Evolutionary conservation across 2,888 invertebrate genomes (phyloP).

Genomic region (Adineta ricciae): DNA sequence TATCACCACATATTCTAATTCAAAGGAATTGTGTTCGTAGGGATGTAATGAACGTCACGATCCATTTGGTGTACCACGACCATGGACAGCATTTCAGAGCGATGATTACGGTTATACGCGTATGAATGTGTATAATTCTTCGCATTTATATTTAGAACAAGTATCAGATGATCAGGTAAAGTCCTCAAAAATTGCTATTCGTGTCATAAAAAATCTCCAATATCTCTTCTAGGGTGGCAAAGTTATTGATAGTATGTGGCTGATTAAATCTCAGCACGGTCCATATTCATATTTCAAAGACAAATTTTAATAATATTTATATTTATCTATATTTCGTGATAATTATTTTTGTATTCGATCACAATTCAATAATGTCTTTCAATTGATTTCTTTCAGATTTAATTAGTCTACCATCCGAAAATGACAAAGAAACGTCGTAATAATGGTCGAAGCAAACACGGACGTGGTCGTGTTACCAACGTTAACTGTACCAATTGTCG

Average conservation of each 20-base stretch:
- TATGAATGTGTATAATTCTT: constrained; percentile 69
- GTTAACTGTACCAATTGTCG: constrained; percentile 99
- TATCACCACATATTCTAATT: background rate
- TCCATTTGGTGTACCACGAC: constrained; percentile 57
- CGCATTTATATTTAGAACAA: constrained; percentile 81
- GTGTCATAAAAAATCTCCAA: no score
- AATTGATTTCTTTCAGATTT: background rate
- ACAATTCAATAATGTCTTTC: background rate
- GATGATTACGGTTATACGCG: constrained; percentile 84
- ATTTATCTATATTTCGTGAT: background rate
- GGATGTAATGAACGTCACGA: constrained; percentile 72
- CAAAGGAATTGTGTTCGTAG: constrained; percentile 40
- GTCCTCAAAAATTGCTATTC: no score
- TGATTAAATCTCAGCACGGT: constrained; percentile 40
- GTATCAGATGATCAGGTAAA: constrained; percentile 54
- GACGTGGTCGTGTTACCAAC: background rate
- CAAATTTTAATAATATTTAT: background rate
- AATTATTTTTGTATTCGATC: background rate
- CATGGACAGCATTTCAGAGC: constrained; percentile 75
- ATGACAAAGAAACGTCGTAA: constrained; percentile 20
- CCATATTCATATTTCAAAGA: constrained; percentile 22
- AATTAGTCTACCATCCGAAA: background rate
- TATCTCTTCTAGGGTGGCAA: constrained; percentile 44
- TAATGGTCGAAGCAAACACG: constrained; percentile 21
- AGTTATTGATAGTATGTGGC: constrained; percentile 46